Conservation (phyloP, 2,888 invertebrate species). For the Acleris emargana region DNA sequence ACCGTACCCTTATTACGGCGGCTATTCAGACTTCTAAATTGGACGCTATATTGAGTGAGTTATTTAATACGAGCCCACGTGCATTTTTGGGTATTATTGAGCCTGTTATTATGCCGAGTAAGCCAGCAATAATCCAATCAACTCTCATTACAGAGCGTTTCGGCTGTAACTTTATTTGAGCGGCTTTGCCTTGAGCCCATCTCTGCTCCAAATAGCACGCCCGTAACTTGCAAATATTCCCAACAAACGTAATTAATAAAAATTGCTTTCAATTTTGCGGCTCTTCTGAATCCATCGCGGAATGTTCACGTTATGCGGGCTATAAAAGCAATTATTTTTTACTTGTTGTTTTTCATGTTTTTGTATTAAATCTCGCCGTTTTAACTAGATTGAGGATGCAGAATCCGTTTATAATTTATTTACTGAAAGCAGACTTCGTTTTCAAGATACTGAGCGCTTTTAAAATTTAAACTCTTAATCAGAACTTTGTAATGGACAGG, state of each 20-base stretch:
- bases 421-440: constrained; percentile 40
- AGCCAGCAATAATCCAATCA: constrained; percentile 78
- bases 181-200: constrained; percentile 69
- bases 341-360: constrained; percentile 19
- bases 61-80: constrained; percentile 79
- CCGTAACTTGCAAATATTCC: constrained; percentile 56
- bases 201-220: constrained; percentile 73
- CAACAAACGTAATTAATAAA: constrained; percentile 79
- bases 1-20: constrained; percentile 47
- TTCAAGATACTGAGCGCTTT: constrained; percentile 51
- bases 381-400: constrained; percentile 22
- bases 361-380: constrained; percentile 20
- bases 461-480: constrained; percentile 68
- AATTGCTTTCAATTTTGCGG: constrained; percentile 74
- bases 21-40: constrained; percentile 60
- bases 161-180: constrained; percentile 75
- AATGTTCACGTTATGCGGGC: constrained; percentile 35
- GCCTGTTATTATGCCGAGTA: constrained; percentile 62
- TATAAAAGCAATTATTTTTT: constrained; percentile 35
- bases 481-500: constrained; percentile 65
- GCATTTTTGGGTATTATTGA: constrained; percentile 79
- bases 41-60: constrained; percentile 78
- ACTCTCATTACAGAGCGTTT: constrained; percentile 78
- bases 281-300: constrained; percentile 35
- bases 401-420: constrained; percentile 34